These are phyloP conservation scores for Harpagoxenus sublaevis DNA, from an alignment of 2,888 invertebrate genomes.

Conservation along the genomic window DNA sequence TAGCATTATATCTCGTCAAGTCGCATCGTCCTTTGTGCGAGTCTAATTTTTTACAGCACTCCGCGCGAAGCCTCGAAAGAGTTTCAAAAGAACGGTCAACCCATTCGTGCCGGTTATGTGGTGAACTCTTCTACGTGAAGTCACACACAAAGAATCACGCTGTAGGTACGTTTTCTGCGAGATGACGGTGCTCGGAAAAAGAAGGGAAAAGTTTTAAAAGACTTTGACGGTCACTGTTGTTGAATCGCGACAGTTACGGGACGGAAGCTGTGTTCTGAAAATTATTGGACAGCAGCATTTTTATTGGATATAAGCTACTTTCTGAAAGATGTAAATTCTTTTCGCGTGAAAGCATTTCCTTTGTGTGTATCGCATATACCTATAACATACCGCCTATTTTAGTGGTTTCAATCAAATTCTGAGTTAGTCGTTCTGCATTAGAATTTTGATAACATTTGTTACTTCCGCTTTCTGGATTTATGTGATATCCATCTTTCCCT, in stretches of 20 bases:
- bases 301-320: constrained; percentile 4
- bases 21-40: background rate
- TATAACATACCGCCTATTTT: background rate
- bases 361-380: background rate
- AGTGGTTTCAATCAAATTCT: background rate
- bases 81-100: constrained; percentile 1
- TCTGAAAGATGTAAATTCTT: background rate
- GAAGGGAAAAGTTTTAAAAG: constrained; percentile 32
- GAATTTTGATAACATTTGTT: constrained; percentile 15
- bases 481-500: constrained; percentile 15
- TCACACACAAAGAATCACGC: background rate
- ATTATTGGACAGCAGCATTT: constrained; percentile 32
- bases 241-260: constrained; percentile 25
- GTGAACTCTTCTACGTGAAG: background rate
- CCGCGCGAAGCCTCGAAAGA: background rate
- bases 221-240: constrained; percentile 3
- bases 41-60: constrained; percentile 47
- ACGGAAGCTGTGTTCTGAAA: constrained; percentile 10
- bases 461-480: constrained; percentile 29
- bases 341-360: background rate
- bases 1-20: constrained; percentile 14
- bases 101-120: background rate
- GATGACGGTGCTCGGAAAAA: constrained; percentile 19
- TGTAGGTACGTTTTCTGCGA: background rate
- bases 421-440: background rate